These are phyloP conservation scores for Sander vitreus DNA, from an alignment of 2,113 vertebrate genomes.

Conservation along the genomic window DNA sequence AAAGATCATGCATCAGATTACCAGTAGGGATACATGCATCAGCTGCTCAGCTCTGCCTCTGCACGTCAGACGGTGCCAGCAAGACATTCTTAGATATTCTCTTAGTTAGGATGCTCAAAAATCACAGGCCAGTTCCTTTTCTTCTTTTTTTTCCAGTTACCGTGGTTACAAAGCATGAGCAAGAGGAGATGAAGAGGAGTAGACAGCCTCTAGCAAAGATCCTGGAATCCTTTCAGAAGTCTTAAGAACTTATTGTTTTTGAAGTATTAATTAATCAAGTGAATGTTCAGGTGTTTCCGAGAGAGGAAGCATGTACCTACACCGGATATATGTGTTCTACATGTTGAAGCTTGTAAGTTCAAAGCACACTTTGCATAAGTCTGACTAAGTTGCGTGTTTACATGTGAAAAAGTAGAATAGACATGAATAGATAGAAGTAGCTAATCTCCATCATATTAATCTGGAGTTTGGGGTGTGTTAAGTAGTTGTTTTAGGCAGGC, in stretches of 20 bases:
- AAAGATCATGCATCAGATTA: slow-evolving; percentile 56
- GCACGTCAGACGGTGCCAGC: slow-evolving; percentile 26
- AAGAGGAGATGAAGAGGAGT: slow-evolving; percentile 36
- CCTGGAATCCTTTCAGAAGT: slow-evolving; percentile 24
- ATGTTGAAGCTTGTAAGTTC: not conserved
- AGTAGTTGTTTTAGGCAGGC: not conserved
- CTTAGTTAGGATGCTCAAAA: slow-evolving; percentile 27
- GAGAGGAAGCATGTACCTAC: slow-evolving; percentile 3
- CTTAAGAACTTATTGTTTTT: slow-evolving; percentile 10
- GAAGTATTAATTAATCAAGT: slow-evolving; percentile 9
- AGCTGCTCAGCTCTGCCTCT: slow-evolving; percentile 36
- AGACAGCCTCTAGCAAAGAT: slow-evolving; percentile 25
- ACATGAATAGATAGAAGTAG: not conserved
- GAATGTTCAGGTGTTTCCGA: not conserved
- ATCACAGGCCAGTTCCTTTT: slow-evolving; percentile 28
- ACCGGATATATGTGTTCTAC: not conserved
- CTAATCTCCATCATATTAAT: not conserved
- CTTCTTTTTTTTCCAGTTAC: slow-evolving; percentile 55
- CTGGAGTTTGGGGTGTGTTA: not conserved
- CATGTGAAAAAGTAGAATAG: not conserved
- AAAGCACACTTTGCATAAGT: not conserved
- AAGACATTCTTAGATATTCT: slow-evolving; percentile 40
- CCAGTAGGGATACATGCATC: slow-evolving; percentile 39
- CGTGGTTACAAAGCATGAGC: slow-evolving; percentile 67
- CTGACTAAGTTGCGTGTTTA: not conserved